These are phyloP conservation scores for Hermetia illucens DNA, from an alignment of 1,140 invertebrate genomes.

Conservation along the genomic window DNA sequence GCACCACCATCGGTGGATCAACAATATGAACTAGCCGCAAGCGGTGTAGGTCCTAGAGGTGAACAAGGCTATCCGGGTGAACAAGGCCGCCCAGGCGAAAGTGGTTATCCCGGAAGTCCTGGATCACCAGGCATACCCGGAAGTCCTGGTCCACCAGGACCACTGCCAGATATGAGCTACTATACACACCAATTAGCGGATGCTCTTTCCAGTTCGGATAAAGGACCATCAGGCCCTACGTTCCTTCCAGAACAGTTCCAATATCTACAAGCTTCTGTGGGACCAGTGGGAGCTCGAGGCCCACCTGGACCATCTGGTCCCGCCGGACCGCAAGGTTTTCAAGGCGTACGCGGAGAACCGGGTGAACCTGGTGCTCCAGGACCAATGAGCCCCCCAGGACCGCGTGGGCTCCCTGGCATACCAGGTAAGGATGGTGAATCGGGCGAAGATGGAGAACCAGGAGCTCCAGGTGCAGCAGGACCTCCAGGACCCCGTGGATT, in stretches of 20 bases:
- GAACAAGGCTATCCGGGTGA: slow-evolving; percentile 32
- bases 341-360: slow-evolving; percentile 61
- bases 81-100: slow-evolving; percentile 44
- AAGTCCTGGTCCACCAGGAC: slow-evolving; percentile 50
- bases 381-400: slow-evolving; percentile 45
- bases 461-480: slow-evolving; percentile 38
- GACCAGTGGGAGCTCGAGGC: slow-evolving; percentile 51
- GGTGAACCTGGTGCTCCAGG: slow-evolving; percentile 53
- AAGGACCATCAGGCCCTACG: slow-evolving; percentile 44
- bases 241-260: slow-evolving; percentile 45
- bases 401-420: slow-evolving; percentile 47
- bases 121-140: slow-evolving; percentile 56
- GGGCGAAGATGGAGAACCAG: slow-evolving; percentile 57
- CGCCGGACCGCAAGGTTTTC: slow-evolving; percentile 61
- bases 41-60: slow-evolving; percentile 18
- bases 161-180: slow-evolving; percentile 54
- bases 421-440: slow-evolving; percentile 74
- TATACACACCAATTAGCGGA: slow-evolving; percentile 49
- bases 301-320: slow-evolving; percentile 38
- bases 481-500: slow-evolving; percentile 53
- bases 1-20: slow-evolving; percentile 4
- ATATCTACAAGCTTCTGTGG: slow-evolving; percentile 63
- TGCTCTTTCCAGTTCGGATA: slow-evolving; percentile 52
- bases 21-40: slow-evolving; percentile 9
- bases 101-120: slow-evolving; percentile 48